phyloP scores from a whole-genome alignment of 2,888 invertebrate genomes.

The Acrobasis repandana region DNA sequence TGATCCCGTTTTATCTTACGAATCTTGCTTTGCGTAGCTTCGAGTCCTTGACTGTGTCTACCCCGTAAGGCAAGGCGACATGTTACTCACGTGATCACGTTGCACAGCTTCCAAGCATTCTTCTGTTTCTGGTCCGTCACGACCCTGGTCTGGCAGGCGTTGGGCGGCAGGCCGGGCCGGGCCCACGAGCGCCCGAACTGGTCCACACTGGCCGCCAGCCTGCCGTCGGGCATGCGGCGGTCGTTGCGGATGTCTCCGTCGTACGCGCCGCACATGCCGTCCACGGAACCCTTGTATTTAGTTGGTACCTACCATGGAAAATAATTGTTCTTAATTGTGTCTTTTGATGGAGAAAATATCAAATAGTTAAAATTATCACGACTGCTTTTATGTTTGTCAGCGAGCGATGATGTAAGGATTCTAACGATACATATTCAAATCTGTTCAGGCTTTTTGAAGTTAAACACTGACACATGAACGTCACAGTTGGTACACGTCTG shows the following conservation, averaged over 20 bases:
- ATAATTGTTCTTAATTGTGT: not conserved
- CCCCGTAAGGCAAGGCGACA: not conserved
- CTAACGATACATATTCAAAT: no score
- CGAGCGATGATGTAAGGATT: no score
- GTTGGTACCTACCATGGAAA: constrained; percentile 71
- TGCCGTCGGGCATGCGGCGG: constrained; percentile 87
- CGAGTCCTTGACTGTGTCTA: no score
- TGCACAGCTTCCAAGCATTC: constrained; percentile 67
- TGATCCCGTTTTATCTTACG: no score
- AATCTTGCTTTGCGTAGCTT: no score
- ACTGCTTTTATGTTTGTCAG: no score
- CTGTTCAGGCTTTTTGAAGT: no score
- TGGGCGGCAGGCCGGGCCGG: constrained; percentile 71
- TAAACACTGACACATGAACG: no score
- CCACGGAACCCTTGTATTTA: constrained; percentile 84
- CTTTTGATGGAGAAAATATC: no score
- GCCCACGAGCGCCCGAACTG: constrained; percentile 92
- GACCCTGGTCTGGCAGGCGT: constrained; percentile 83
- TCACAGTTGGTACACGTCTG: no score
- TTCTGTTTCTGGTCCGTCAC: constrained; percentile 85
- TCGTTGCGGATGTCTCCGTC: constrained; percentile 87
- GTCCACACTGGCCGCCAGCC: constrained; percentile 81
- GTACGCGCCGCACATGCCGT: constrained; percentile 91
- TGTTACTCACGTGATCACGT: constrained; percentile 28
- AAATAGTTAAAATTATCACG: no score